Percentiles rank a stretch among this genome's conserved stretches.
These are phyloP conservation scores for Lindbergichthys nudifrons DNA, from an alignment of 2,797 vertebrate genomes.

Conservation along the genomic window DNA sequence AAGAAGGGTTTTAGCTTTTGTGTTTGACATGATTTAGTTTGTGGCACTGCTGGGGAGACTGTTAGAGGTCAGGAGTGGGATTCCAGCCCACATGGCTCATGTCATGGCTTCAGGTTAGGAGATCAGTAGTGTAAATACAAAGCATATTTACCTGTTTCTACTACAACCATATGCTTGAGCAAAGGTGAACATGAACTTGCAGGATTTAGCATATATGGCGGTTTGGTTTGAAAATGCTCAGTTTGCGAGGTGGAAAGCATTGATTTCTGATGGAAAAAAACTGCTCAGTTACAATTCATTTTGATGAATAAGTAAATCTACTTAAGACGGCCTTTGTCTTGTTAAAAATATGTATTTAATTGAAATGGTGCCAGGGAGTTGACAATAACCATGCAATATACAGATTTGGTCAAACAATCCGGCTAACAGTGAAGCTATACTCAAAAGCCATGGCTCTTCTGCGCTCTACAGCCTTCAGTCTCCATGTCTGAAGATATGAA, in stretches of 20 bases:
- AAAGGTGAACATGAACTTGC: background rate
- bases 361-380: background rate
- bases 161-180: background rate
- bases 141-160: background rate
- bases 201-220: background rate
- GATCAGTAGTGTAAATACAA: background rate
- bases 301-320: background rate
- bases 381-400: background rate
- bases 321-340: background rate
- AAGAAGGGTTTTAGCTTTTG: no score
- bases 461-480: background rate
- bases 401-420: background rate
- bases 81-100: background rate
- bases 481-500: background rate
- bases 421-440: background rate
- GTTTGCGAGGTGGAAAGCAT: background rate
- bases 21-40: no score
- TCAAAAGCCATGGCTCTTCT: background rate
- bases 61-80: background rate
- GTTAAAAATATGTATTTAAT: background rate
- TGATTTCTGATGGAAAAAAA: background rate
- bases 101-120: background rate
- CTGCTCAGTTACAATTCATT: background rate
- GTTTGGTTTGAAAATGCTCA: background rate
- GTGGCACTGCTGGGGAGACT: no score